phyloP scores from a whole-genome alignment of 1,140 invertebrate genomes.

The Mylabris phalerata region DNA sequence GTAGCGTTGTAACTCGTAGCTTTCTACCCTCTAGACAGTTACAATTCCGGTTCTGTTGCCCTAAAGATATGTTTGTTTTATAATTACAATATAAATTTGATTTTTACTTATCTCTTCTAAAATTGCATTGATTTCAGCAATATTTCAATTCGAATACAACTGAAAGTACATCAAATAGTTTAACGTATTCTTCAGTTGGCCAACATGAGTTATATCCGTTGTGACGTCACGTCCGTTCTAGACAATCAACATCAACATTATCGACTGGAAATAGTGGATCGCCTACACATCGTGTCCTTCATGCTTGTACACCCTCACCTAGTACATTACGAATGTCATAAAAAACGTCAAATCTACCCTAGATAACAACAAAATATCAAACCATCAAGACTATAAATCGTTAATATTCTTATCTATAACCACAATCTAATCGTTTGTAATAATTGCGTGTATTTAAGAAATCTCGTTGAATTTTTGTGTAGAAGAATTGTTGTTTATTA shows the following conservation, averaged over 20 bases:
- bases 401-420: no score
- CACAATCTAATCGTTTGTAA: no score
- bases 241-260: slow-evolving; percentile 21
- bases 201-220: slow-evolving; percentile 40
- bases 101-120: neutral
- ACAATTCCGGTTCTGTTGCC: no score
- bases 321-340: slow-evolving; percentile 33
- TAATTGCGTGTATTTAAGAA: no score
- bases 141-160: slow-evolving; percentile 35
- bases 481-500: no score
- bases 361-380: no score
- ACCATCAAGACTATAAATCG: neutral
- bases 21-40: no score
- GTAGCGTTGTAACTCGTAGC: no score
- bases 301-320: slow-evolving; percentile 37
- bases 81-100: no score
- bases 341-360: neutral
- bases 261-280: slow-evolving; percentile 15
- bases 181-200: slow-evolving; percentile 38
- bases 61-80: no score
- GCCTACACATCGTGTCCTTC: slow-evolving; percentile 30
- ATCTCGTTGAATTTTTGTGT: no score
- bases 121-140: slow-evolving; percentile 22
- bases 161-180: slow-evolving; percentile 28
- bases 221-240: slow-evolving; percentile 35